These are phyloP conservation scores for Syritta pipiens DNA, from an alignment of 2,888 invertebrate genomes.

Conservation along the genomic window DNA sequence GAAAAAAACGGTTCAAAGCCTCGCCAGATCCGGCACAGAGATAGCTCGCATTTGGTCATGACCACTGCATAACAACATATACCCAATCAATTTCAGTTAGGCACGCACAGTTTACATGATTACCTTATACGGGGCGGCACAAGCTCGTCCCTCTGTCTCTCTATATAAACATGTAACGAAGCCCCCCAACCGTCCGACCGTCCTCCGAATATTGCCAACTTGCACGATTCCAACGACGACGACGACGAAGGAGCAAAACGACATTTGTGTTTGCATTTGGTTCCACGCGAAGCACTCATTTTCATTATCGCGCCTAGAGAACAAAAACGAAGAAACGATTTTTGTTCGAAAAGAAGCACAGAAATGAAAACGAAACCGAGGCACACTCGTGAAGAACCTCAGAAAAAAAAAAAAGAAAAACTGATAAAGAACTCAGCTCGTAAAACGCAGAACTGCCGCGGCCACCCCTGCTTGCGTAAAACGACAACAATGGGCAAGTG, in stretches of 20 bases:
- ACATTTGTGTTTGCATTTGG: slow-evolving; percentile 25
- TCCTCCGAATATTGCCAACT: slow-evolving; percentile 7
- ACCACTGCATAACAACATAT: slow-evolving; percentile 43
- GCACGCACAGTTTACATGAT: slow-evolving; percentile 42
- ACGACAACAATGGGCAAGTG: neutral
- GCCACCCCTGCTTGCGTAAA: neutral
- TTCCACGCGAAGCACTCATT: slow-evolving; percentile 45
- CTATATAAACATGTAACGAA: slow-evolving; percentile 33
- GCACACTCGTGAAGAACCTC: neutral
- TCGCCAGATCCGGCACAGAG: slow-evolving; percentile 35
- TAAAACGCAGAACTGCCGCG: slow-evolving; percentile 2
- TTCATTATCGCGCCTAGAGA: slow-evolving; percentile 27
- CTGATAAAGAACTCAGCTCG: too few species aligned
- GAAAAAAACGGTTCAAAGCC: slow-evolving; percentile 8
- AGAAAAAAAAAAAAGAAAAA: neutral
- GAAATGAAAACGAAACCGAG: slow-evolving; percentile 11
- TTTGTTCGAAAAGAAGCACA: neutral
- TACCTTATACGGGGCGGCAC: slow-evolving; percentile 26
- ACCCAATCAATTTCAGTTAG: slow-evolving; percentile 42
- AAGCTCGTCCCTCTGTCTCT: too few species aligned
- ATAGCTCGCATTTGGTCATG: slow-evolving; percentile 44
- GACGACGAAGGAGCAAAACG: neutral
- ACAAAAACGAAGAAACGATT: neutral
- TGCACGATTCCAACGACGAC: slow-evolving; percentile 21
- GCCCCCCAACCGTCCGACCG: neutral